Conservation (phyloP, 2,113 vertebrate genomes). For the Oncorhynchus clarkii region DNA sequence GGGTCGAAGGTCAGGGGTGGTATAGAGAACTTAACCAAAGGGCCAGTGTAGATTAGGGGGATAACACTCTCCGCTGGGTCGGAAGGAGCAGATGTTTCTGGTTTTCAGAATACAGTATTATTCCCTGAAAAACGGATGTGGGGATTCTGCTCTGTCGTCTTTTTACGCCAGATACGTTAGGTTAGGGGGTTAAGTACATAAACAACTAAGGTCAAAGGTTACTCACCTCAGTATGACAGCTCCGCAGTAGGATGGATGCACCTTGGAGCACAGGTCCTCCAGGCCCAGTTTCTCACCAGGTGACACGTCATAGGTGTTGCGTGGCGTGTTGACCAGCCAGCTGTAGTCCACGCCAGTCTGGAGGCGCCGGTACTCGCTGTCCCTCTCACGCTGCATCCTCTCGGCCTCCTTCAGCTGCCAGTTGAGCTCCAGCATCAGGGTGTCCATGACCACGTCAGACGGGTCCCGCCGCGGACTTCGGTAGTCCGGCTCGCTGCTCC, state of each 20-base stretch:
- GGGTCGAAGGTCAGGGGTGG: no score
- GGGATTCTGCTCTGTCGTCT: no score
- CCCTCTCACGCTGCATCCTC: slow-evolving; percentile 82
- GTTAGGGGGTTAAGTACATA: no score
- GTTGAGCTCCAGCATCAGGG: slow-evolving; percentile 92
- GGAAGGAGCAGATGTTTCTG: no score
- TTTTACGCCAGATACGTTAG: no score
- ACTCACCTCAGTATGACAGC: slow-evolving; percentile 86
- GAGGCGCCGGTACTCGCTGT: slow-evolving; percentile 78
- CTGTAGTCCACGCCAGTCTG: slow-evolving; percentile 92
- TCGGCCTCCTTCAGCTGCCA: slow-evolving; percentile 92
- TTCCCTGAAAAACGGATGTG: no score
- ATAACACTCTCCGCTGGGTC: no score
- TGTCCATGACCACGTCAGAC: slow-evolving; percentile 87
- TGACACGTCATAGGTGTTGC: slow-evolving; percentile 80
- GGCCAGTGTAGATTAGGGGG: no score
- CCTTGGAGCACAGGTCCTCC: slow-evolving; percentile 88
- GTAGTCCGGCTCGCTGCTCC: slow-evolving; percentile 77
- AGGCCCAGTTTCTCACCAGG: slow-evolving; percentile 84
- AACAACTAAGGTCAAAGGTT: no score
- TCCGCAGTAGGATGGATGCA: slow-evolving; percentile 89
- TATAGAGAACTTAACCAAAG: no score
- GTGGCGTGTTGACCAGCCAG: slow-evolving; percentile 87
- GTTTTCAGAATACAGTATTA: no score
- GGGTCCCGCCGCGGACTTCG: slow-evolving; percentile 77